Conservation (phyloP, 2,888 invertebrate species). For the Tetramorium bicarinatum region DNA sequence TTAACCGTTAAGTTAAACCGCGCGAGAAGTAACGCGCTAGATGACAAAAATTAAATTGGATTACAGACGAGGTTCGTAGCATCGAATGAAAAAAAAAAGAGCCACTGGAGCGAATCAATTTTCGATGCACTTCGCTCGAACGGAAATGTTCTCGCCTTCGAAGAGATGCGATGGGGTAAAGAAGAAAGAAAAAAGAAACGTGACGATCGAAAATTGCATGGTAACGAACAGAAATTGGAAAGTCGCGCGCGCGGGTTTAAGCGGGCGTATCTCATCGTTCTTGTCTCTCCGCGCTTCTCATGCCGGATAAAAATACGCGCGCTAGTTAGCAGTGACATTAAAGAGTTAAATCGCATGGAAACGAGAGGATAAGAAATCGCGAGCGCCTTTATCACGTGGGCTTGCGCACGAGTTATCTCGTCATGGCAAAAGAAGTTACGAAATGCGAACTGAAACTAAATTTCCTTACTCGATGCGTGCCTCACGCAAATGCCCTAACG, state of each 20-base stretch:
- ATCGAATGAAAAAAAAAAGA: constrained; percentile 11
- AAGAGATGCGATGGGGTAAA: constrained; percentile 16
- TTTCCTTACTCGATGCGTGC: neutral
- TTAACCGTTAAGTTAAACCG: constrained; percentile 37
- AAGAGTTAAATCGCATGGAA: constrained; percentile 55
- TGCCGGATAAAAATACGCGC: constrained; percentile 43
- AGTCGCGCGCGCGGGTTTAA: constrained; percentile 49
- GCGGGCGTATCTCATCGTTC: constrained; percentile 36
- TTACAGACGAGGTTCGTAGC: constrained; percentile 18
- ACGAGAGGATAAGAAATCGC: constrained; percentile 47
- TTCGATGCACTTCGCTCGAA: constrained; percentile 43
- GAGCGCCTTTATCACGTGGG: constrained; percentile 29
- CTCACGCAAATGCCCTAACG: neutral
- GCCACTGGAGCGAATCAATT: constrained; percentile 42
- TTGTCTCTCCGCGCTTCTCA: constrained; percentile 26
- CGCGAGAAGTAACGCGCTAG: constrained; percentile 27
- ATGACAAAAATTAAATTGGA: constrained; percentile 51
- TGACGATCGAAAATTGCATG: constrained; percentile 41
- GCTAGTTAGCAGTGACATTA: constrained; percentile 50
- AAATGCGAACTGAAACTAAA: constrained; percentile 29
- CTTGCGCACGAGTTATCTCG: constrained; percentile 24
- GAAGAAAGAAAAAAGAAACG: constrained; percentile 10
- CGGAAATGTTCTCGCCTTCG: constrained; percentile 37
- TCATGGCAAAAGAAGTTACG: constrained; percentile 18
- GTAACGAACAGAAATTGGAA: constrained; percentile 56